phyloP scores from a whole-genome alignment of 1,140 invertebrate genomes.

The Drosophila funebris region DNA sequence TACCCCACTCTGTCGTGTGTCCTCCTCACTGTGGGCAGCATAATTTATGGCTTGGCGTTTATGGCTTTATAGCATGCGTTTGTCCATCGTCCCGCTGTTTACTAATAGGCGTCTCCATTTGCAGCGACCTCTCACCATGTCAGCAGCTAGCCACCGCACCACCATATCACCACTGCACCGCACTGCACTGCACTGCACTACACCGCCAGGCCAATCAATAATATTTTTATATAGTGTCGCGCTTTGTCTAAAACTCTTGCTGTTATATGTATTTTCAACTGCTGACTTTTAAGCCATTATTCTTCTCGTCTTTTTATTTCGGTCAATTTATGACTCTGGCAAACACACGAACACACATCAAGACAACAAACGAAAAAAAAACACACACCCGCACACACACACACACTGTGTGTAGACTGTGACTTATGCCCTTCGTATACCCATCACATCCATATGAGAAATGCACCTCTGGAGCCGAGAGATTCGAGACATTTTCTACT shows the following conservation, averaged over 20 bases:
- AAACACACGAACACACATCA: constrained; percentile 3
- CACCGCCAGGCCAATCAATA: constrained; percentile 36
- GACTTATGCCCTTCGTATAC: background rate
- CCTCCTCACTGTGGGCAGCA: constrained; percentile 37
- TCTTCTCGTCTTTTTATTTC: background rate
- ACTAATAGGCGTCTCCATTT: constrained; percentile 45
- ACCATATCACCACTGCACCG: background rate
- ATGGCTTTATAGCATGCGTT: constrained; percentile 75
- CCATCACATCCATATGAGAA: too few relatives aligned
- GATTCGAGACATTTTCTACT: too few relatives aligned
- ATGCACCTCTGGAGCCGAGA: too few relatives aligned
- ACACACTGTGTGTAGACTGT: background rate
- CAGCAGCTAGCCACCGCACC: background rate
- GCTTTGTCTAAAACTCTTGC: constrained; percentile 45
- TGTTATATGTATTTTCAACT: constrained; percentile 39
- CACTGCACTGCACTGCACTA: too few relatives aligned
- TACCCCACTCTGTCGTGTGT: background rate
- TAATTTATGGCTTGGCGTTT: constrained; percentile 74
- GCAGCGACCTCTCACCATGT: constrained; percentile 2
- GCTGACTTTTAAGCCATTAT: constrained; percentile 37
- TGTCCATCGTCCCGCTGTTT: constrained; percentile 37
- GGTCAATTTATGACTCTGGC: constrained; percentile 29
- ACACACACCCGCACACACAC: background rate
- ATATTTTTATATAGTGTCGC: constrained; percentile 52
- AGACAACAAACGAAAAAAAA: too few relatives aligned